A percentile compares a stretch with the other conserved stretches of the same genome.
These are phyloP conservation scores for Nasonia longicornis DNA, from an alignment of 1,140 invertebrate species.

Conservation along the genomic window DNA sequence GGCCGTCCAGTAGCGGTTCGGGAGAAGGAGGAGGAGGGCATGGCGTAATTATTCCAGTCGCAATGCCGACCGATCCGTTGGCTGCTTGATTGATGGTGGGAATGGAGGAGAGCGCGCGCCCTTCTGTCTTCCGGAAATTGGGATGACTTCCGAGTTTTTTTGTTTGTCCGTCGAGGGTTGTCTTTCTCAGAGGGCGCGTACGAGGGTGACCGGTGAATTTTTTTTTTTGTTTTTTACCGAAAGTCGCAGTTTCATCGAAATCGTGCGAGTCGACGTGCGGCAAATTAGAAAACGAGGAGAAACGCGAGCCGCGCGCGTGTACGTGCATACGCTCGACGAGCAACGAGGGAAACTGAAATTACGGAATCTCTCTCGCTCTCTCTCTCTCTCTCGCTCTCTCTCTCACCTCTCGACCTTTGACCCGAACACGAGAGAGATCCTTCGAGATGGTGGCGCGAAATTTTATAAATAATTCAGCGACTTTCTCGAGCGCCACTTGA, in stretches of 20 bases:
- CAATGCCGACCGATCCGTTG: background rate
- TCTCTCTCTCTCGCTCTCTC: background rate
- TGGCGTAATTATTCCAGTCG: constrained; percentile 2
- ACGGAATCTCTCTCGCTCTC: background rate
- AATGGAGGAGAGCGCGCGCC: background rate
- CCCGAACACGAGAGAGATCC: background rate
- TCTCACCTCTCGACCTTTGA: constrained; percentile 25
- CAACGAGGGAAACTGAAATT: background rate
- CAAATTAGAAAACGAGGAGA: constrained; percentile 11
- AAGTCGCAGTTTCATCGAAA: background rate
- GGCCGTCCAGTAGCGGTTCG: background rate
- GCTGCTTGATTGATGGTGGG: constrained; percentile 43
- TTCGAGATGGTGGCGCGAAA: background rate
- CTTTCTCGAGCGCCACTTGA: constrained; percentile 5
- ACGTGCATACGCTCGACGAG: background rate
- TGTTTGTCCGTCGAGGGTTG: no score
- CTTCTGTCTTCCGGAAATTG: constrained; percentile 7
- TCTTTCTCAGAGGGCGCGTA: no score
- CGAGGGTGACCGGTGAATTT: no score
- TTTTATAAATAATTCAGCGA: constrained; percentile 36
- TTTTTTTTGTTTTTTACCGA: background rate
- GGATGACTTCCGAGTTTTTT: constrained; percentile 16
- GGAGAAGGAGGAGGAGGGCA: background rate
- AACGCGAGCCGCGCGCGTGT: background rate
- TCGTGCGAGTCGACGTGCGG: background rate